phyloP scores from a whole-genome alignment of 2,113 vertebrate genomes.

The Muscicapa adusta region DNA sequence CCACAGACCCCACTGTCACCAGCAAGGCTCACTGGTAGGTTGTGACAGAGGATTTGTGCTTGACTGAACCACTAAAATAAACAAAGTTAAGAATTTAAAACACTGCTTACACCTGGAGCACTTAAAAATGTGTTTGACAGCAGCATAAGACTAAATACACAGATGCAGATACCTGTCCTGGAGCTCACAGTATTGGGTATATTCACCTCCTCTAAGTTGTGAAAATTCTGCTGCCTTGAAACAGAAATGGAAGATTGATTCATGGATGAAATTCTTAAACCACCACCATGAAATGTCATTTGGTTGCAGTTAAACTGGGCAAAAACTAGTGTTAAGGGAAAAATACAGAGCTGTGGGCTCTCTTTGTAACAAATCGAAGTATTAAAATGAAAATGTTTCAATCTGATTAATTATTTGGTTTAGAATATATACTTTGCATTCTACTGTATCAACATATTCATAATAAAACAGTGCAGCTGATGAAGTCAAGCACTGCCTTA shows the following conservation, averaged over 20 bases:
- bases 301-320: neutral
- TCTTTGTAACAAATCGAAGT: neutral
- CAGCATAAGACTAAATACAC: neutral
- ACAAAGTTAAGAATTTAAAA: neutral
- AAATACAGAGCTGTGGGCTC: neutral
- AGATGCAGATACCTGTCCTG: neutral
- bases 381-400: neutral
- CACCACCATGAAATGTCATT: conserved; percentile 30
- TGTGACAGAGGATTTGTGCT: neutral
- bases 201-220: neutral
- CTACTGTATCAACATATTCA: conserved; percentile 22
- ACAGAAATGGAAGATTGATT: conserved; percentile 29
- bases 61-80: neutral
- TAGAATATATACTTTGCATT: conserved; percentile 7
- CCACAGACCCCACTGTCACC: neutral
- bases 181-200: neutral
- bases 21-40: neutral
- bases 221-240: neutral
- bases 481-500: conserved; percentile 48
- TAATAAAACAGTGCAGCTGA: conserved; percentile 18
- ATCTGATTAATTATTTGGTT: conserved; percentile 34
- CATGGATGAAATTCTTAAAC: conserved; percentile 49
- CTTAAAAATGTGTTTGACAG: neutral
- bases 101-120: neutral
- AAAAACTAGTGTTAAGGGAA: neutral